phyloP scores from a whole-genome alignment of 1,140 invertebrate genomes.

The Aporrectodea caliginosa region DNA sequence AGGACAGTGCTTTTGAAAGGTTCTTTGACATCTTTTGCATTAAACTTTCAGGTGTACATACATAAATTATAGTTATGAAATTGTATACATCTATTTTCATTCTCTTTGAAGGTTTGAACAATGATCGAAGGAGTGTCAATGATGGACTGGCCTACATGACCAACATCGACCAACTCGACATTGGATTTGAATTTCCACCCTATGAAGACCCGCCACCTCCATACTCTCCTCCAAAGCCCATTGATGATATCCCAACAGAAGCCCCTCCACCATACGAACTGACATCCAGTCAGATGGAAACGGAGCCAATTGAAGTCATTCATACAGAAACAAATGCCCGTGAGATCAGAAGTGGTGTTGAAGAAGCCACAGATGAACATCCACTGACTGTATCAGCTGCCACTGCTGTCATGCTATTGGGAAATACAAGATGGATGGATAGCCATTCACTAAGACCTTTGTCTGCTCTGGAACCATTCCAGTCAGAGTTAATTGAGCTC shows the following conservation, averaged over 20 bases:
- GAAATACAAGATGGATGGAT: too few species aligned
- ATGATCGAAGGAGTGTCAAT: conserved; percentile 18
- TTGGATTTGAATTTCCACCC: conserved; percentile 48
- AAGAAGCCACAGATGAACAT: too few species aligned
- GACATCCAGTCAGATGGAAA: too few species aligned
- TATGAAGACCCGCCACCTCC: conserved; percentile 53
- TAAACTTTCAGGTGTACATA: background rate
- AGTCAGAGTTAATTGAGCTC: too few species aligned
- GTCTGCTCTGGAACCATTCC: too few species aligned
- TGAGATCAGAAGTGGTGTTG: too few species aligned
- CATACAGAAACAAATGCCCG: too few species aligned
- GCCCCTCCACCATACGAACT: conserved; percentile 49
- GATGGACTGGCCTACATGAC: conserved; percentile 30
- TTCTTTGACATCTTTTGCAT: background rate
- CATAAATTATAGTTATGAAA: background rate
- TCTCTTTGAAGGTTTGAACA: conserved; percentile 26
- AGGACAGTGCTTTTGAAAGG: too few species aligned
- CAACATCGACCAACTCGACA: conserved; percentile 40
- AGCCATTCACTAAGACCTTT: too few species aligned
- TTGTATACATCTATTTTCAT: background rate
- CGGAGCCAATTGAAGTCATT: too few species aligned
- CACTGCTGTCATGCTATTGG: too few species aligned
- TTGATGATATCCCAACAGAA: conserved; percentile 40
- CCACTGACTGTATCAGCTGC: too few species aligned
- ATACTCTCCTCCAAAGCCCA: conserved; percentile 51